Conservation (phyloP, 23 tunicate genomes). For the Clavelina lepadiformis region DNA sequence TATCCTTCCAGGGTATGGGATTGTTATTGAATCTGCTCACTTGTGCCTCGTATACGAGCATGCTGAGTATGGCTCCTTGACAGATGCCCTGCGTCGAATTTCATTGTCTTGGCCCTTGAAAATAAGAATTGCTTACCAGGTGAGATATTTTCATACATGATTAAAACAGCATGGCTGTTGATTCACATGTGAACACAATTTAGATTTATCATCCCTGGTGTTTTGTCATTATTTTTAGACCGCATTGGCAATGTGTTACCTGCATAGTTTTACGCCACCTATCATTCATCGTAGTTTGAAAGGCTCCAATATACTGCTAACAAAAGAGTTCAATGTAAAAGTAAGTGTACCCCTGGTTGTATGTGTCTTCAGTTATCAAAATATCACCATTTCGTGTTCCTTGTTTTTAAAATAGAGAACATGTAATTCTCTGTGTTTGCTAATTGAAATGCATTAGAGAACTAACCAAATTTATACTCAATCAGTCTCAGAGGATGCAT, state of each 20-base stretch:
- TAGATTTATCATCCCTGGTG: neutral
- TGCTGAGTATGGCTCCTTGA: slow-evolving; percentile 46
- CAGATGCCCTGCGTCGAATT: slow-evolving; percentile 23
- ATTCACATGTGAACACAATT: neutral
- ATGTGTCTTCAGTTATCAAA: no score
- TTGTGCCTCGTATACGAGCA: slow-evolving; percentile 48
- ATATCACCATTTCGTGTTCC: no score
- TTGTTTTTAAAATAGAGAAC: no score
- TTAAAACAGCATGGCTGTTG: neutral
- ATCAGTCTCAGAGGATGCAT: no score
- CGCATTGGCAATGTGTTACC: slow-evolving; percentile 1
- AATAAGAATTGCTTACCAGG: slow-evolving; percentile 31
- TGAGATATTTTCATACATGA: neutral
- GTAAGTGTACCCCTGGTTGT: no score
- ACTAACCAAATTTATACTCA: no score
- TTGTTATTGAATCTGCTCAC: slow-evolving; percentile 48
- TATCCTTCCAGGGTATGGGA: slow-evolving; percentile 23
- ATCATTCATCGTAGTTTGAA: slow-evolving; percentile 25
- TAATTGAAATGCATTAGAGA: no score
- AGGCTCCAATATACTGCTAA: slow-evolving; percentile 19
- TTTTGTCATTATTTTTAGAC: neutral
- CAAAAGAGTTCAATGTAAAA: slow-evolving; percentile 19
- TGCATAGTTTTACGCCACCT: slow-evolving; percentile 3
- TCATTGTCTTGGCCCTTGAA: slow-evolving; percentile 36
- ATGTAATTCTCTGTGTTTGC: no score